Evolutionary conservation across 1,140 invertebrate genomes (phyloP), one percentile per base, ranked within the genome.

Genomic region (Trypoxylus dichotomus): DNA sequence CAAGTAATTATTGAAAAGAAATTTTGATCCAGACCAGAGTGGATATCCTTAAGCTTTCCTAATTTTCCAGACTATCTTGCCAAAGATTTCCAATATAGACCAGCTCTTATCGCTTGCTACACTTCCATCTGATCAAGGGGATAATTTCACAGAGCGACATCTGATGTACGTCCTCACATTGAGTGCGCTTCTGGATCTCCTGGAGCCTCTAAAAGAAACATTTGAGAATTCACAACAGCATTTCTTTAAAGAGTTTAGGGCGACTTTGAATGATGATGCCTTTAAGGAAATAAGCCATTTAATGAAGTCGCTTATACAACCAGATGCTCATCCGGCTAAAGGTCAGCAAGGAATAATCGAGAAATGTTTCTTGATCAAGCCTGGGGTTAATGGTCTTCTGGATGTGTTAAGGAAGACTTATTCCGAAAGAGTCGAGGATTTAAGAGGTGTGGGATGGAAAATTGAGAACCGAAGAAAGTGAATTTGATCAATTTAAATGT

Each of bases 311-410:
- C 88, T 94, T 0, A 90, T 98, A 74, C 91, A 94, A 86, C 90
- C 93, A 75, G 93, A 96, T 82, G 91, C 91, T 2, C 86, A 89
- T 75, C 79, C 87, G 60, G 90, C 90, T 27, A 90, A 89, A 82
- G 91, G 90, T 27, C 88, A 92, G n/a, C 91, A 91, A 85, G 94
- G 93, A 1, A 90, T 89, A 74, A 89, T 93, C 77, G 94, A 97
- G 86, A 90, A 95, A 81, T 94, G 93, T 84, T 96, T 95, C 87
- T 94, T 95, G 37, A 92, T 98, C 2, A 95, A 93, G 87, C 88
- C 89, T 24, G 90, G 91, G 24, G 88, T 94, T 29, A 94, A 92
- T 82, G 91, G 91, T 1, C 86, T 94, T 47, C 85, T 97, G 75
- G 95, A 97, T 85, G 86, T 96, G 21, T 90, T 93, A n/a, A 86